Percentiles rank a stretch among this genome's conserved stretches.
Evolutionary conservation across 1,140 invertebrate species (phyloP).

Genomic region (Polypedilum vanderplanki): DNA sequence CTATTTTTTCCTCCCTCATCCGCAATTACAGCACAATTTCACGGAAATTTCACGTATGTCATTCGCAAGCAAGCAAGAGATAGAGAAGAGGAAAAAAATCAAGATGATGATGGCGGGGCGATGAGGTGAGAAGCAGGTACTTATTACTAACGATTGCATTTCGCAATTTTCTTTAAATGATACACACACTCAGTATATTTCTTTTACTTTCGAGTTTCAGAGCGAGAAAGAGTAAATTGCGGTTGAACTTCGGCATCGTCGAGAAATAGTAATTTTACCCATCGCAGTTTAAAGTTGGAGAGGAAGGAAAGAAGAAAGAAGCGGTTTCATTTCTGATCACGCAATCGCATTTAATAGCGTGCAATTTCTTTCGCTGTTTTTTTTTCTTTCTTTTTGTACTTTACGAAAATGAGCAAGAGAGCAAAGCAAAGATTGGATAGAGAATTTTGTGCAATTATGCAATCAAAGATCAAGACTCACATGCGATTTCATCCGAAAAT

Average conservation of each 20-base stretch:
- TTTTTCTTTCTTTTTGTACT: background rate
- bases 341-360: slow-evolving; percentile 5
- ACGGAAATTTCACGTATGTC: background rate
- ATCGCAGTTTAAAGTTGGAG: too few relatives aligned
- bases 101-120: slow-evolving; percentile 7
- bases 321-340: background rate
- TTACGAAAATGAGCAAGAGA: background rate
- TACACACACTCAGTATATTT: background rate
- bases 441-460: background rate
- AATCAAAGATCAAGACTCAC: slow-evolving; percentile 11
- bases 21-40: background rate
- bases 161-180: slow-evolving; percentile 6
- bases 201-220: background rate
- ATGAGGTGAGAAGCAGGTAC: slow-evolving; percentile 16
- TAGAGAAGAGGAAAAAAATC: background rate
- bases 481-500: background rate
- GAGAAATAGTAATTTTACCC: background rate
- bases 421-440: background rate
- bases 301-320: background rate
- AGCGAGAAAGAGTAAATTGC: slow-evolving; percentile 17
- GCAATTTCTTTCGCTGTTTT: background rate
- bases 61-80: background rate
- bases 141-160: slow-evolving; percentile 18
- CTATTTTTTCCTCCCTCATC: background rate
- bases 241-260: slow-evolving; percentile 8